A percentile compares a stretch with the other conserved stretches of the same genome.
phyloP scores from a whole-genome alignment of 2,113 vertebrate species.

The Vidua chalybeata region DNA sequence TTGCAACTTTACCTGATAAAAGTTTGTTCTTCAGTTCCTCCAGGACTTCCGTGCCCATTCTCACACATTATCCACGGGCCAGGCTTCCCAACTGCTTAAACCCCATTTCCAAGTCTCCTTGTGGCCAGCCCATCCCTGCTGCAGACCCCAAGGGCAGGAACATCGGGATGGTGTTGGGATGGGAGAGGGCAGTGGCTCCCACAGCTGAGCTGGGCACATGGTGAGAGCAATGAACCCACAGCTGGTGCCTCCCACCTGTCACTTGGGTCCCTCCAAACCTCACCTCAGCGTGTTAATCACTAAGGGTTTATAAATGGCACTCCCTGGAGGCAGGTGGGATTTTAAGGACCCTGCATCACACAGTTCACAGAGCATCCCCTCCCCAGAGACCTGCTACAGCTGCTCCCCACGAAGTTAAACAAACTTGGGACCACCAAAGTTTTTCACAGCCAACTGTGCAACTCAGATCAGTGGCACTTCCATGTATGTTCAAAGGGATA shows the following conservation, averaged over 20 bases:
- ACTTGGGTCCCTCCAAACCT: neutral
- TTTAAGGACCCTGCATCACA: neutral
- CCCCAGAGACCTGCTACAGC: neutral
- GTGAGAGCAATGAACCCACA: neutral
- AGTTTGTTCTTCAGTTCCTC: neutral
- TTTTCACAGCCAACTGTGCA: neutral
- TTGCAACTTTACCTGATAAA: neutral
- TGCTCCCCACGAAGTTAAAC: neutral
- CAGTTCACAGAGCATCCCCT: neutral
- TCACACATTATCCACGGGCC: rapidly evolving
- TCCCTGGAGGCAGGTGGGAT: neutral
- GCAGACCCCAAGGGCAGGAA: neutral
- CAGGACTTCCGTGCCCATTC: neutral
- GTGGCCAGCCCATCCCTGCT: neutral
- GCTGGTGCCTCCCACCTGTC: neutral
- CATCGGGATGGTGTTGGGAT: rapidly evolving
- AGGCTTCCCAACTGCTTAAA: neutral
- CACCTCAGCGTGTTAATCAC: neutral
- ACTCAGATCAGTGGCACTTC: neutral
- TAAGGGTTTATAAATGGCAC: neutral
- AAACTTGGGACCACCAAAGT: neutral
- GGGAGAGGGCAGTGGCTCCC: neutral
- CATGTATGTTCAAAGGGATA: neutral
- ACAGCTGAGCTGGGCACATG: neutral
- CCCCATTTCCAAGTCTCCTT: neutral